A percentile compares a stretch with the other conserved stretches of the same genome.
These are phyloP conservation scores for Donacobius atricapilla DNA, from an alignment of 2,113 vertebrate species.

Conservation along the genomic window DNA sequence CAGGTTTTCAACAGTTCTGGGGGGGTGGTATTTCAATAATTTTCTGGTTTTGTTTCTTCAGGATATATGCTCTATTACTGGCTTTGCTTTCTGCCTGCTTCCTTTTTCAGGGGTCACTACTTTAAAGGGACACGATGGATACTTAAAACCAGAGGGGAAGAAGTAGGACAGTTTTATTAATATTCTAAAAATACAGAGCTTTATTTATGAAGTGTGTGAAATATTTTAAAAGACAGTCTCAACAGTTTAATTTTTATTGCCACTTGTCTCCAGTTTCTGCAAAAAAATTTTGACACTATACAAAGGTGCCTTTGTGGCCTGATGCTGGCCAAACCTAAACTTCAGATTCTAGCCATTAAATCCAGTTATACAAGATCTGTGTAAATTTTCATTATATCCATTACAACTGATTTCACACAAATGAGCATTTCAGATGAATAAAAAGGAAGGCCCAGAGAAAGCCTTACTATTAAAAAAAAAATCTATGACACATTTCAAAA, in stretches of 20 bases:
- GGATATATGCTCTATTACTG: neutral
- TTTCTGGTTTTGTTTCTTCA: neutral
- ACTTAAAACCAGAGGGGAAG: neutral
- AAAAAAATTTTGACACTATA: neutral
- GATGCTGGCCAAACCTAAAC: slow-evolving; percentile 2
- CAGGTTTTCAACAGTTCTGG: neutral
- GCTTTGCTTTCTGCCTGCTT: neutral
- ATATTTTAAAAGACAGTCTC: slow-evolving; percentile 60
- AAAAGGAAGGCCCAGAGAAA: slow-evolving; percentile 3
- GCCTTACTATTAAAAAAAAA: neutral
- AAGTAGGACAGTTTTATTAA: slow-evolving; percentile 45
- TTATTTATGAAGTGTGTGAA: slow-evolving; percentile 63
- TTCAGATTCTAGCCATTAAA: neutral
- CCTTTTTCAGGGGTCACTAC: neutral
- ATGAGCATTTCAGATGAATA: slow-evolving; percentile 12
- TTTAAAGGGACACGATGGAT: neutral
- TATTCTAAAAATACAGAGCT: slow-evolving; percentile 40
- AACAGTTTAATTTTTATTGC: slow-evolving; percentile 63
- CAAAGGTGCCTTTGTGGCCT: slow-evolving; percentile 55
- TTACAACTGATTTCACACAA: slow-evolving; percentile 33
- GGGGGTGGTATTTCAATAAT: neutral
- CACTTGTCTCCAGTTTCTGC: slow-evolving; percentile 47
- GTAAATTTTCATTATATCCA: slow-evolving; percentile 45
- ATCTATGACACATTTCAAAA: neutral
- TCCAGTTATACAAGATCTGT: slow-evolving; percentile 25